phyloP scores from a whole-genome alignment of 2,888 invertebrate species.

The Spialia ferax region DNA sequence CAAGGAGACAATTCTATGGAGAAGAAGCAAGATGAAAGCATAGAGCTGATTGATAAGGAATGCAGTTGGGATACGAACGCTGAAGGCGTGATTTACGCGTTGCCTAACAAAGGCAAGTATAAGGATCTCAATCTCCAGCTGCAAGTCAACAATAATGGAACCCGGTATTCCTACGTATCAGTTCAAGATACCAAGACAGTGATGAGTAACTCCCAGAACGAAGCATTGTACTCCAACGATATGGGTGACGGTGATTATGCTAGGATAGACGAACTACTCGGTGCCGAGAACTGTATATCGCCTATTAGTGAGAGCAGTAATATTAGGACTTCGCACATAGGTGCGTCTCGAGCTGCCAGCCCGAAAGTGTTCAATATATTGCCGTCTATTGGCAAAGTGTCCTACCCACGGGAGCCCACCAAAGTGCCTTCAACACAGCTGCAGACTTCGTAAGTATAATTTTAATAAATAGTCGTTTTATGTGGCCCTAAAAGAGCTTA shows the following conservation, averaged over 20 bases:
- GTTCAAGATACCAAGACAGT: conserved; percentile 79
- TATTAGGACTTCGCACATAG: conserved; percentile 78
- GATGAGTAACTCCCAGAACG: conserved; percentile 81
- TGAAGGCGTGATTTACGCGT: conserved; percentile 82
- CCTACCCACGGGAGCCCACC: conserved; percentile 67
- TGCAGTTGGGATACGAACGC: conserved; percentile 87
- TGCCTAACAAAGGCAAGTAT: conserved; percentile 83
- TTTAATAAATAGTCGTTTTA: too few relatives aligned
- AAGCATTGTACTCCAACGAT: conserved; percentile 76
- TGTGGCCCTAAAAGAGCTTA: too few relatives aligned
- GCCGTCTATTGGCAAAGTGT: conserved; percentile 77
- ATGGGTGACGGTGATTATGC: conserved; percentile 79
- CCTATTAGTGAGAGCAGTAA: conserved; percentile 73
- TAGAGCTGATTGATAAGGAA: conserved; percentile 84
- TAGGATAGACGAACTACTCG: conserved; percentile 76
- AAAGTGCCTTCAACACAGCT: conserved; percentile 74
- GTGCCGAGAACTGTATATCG: conserved; percentile 78
- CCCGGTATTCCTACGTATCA: conserved; percentile 79
- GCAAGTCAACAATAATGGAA: conserved; percentile 82
- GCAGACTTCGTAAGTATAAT: conserved; percentile 66
- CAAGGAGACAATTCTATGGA: conserved; percentile 53
- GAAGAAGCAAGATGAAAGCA: conserved; percentile 74
- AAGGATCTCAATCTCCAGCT: conserved; percentile 80
- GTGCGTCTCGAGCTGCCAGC: conserved; percentile 59
- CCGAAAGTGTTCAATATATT: conserved; percentile 73